Evolutionary conservation across 2,797 vertebrate genomes (phyloP).

Genomic region (Acrocephalus scirpaceus): DNA sequence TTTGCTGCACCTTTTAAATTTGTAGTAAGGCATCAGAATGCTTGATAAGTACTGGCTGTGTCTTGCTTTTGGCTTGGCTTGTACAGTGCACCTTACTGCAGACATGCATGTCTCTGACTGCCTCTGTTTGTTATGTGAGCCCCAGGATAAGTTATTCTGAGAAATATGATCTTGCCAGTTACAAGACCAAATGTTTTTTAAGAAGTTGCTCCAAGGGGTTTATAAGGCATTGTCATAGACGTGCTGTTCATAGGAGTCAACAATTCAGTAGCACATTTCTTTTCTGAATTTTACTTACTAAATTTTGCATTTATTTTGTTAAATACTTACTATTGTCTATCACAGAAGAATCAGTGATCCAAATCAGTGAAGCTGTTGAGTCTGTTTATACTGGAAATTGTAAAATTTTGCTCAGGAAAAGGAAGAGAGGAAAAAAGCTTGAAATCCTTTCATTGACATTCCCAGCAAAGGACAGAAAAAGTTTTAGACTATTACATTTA

Average conservation of each 20-base stretch:
- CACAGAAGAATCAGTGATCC: not conserved
- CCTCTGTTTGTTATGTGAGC: not conserved
- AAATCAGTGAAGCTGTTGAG: not conserved
- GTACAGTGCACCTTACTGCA: not conserved
- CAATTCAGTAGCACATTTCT: not conserved
- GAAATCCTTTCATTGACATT: accelerated
- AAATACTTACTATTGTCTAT: not conserved
- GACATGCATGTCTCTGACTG: not conserved
- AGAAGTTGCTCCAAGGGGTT: not conserved
- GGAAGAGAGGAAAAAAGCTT: not conserved
- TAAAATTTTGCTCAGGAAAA: not conserved
- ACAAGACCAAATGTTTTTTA: accelerated
- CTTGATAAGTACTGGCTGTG: not conserved
- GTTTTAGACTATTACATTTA: not conserved
- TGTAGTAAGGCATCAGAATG: not conserved
- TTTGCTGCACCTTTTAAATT: not conserved
- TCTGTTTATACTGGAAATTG: not conserved
- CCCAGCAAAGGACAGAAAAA: not conserved
- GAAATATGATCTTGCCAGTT: not conserved
- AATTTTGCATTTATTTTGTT: not conserved
- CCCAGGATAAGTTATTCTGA: not conserved
- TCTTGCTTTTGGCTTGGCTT: not conserved
- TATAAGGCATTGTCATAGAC: not conserved
- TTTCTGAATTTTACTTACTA: not conserved
- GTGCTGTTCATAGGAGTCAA: not conserved